Base-by-base conservation (phyloP, 2,113 vertebrate species). In the Pseudois nayaur region DNA sequence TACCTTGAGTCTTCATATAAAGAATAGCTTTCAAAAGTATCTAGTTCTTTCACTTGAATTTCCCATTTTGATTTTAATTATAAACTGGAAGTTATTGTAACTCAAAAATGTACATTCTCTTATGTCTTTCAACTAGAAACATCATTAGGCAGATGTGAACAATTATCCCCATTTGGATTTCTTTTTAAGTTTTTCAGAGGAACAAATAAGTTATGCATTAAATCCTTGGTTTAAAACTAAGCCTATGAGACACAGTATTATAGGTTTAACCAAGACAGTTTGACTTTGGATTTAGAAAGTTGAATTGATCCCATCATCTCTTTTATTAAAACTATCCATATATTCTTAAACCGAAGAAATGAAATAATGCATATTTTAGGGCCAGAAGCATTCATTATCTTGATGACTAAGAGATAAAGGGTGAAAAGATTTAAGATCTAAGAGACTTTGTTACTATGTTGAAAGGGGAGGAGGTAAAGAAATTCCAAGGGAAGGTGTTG, bases 121-220 rank as follows among this genome's bases (percentile, higher is more conserved):
- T 96, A 60, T 67, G 87, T 94, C 50, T 96, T 87, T 90, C 90
- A 89, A 94, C 78, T 12, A 54, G 74, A 89, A 92, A 43, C 91
- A 84, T 94, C 52, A 45, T 83, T 87, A 89, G 21, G 57, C 95
- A 97, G 90, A 96, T 97, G 92, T 92, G 84, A 97, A 89, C 59
- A 97, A 95, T 97, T 86, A 96, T 98, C 50, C 45, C 21, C 85
- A 86, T 50, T 7, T 97, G 88, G 36, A 87, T n/a, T 71, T 60
- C 60, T 90, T 92, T 14, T 54, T 52, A 3, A 86, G 59, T 25
- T 76, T 13, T 96, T 64, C 50, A 79, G 54, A 92, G 45, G 33
- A 97, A 67, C n/a, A 48, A n/a, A 40, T 85, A 94, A 93, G 74
- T 52, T 84, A 48, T 81, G n/a, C 19, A 82, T 94, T 92, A 52